Evolutionary conservation across 2,888 invertebrate genomes (phyloP), one percentile per base, ranked within the genome.

Genomic region (Trichopoda pennipes): DNA sequence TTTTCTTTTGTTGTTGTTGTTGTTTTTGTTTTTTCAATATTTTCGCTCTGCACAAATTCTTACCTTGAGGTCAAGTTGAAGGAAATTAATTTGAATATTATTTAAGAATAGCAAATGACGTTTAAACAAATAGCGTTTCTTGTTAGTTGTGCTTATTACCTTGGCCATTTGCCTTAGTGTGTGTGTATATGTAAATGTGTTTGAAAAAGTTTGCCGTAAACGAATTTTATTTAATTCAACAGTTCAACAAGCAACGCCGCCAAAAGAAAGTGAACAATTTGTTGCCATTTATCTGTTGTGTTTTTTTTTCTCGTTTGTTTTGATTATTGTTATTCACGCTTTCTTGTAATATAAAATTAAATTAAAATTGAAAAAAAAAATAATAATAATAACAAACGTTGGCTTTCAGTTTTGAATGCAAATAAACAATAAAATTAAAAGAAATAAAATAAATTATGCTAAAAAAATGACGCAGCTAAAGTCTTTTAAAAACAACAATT

Each of bases 51-150:
- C 55, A 70, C 63, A 74, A 72, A 72, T 85, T 85, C 84, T 87
- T 85, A 87, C 84, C 84, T 82, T 85, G 86, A 85, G 88, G 87
- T 87, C 89, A 88, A 88, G 88, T 89, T 88, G 87, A 89, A 88
- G 87, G 86, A 81, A 84, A 84, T 82, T 17, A 38, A 49, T 61
- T 61, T 35, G 7, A 32, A 44, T 53, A 68, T 51, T 66, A 53
- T 49, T 61, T 80, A 74, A 47, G 77, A 58, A 53, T 76, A 75
- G 74, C 51, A 83, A 69, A 47, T 63, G 70, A 19, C 16, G 2
- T 44, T 55, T 49, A n/a, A n/a, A 76, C 51, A 83, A 69, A 47
- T 63, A 74, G 28, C 16, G 2, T 44, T 55, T 49, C 23, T 69
- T 66, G 47, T 51, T 69, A 61, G 47, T 42, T 74, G 56, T 60